Evolutionary conservation across 2,113 vertebrate species (phyloP).

Genomic region (Nettapus auritus): DNA sequence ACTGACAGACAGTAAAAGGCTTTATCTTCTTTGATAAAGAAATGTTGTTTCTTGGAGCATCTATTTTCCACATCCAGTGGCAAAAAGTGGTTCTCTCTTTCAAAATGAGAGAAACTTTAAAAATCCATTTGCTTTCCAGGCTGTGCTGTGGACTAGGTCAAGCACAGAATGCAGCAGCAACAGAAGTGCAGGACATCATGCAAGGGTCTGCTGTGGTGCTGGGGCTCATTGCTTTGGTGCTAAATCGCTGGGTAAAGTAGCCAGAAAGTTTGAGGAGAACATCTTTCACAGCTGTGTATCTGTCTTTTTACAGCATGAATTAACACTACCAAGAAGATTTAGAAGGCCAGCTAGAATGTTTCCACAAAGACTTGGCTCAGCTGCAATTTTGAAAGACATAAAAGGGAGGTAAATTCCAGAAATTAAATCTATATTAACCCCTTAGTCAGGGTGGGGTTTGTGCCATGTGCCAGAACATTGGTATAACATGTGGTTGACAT

Average conservation of each 20-base stretch:
- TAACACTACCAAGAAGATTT: neutral
- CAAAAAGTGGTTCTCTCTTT: neutral
- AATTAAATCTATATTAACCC: neutral
- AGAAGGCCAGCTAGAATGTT: slow-evolving; percentile 1
- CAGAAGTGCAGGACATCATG: neutral
- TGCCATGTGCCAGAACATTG: neutral
- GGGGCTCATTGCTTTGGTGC: neutral
- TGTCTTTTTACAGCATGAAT: neutral
- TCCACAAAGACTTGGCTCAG: neutral
- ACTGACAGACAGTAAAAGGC: neutral
- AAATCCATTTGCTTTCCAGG: neutral
- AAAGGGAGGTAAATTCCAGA: neutral
- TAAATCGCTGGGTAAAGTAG: neutral
- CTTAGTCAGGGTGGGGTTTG: neutral
- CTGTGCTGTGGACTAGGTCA: neutral
- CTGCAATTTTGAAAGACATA: neutral
- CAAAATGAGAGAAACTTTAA: neutral
- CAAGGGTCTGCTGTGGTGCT: neutral
- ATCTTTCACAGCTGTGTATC: neutral
- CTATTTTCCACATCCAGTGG: neutral
- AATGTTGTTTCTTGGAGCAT: neutral
- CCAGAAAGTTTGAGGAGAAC: fast-evolving
- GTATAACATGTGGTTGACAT: neutral
- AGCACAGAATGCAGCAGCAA: neutral
- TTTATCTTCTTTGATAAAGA: neutral